phyloP scores from a whole-genome alignment of 2,888 invertebrate species.

The Chloroclysta siterata region DNA sequence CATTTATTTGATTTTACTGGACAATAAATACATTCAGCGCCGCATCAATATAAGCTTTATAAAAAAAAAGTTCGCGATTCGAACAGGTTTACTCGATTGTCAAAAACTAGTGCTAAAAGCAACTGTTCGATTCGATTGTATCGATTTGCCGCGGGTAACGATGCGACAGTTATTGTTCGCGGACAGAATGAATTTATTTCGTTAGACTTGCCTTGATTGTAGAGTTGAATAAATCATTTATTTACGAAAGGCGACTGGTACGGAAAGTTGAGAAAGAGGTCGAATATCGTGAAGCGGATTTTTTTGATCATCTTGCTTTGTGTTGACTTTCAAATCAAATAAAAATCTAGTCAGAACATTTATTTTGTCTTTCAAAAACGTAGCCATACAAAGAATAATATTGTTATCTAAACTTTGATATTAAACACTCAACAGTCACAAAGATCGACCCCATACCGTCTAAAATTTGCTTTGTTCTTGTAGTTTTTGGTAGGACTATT shows the following conservation, averaged over 20 bases:
- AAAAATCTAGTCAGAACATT: no score
- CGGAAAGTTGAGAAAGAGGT: not conserved
- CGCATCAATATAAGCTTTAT: not conserved
- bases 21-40: no score
- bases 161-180: conserved; percentile 63
- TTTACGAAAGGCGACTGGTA: conserved; percentile 5
- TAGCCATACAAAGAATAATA: no score
- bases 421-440: no score
- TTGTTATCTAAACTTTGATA: no score
- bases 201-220: conserved; percentile 40
- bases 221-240: conserved; percentile 31
- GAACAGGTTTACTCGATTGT: not conserved
- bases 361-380: no score
- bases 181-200: conserved; percentile 54
- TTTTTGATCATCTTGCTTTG: not conserved
- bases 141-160: conserved; percentile 61
- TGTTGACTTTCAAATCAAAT: not conserved
- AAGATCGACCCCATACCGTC: no score
- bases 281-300: not conserved
- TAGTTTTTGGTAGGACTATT: no score
- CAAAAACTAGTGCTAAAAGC: conserved; percentile 1
- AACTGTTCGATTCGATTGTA: conserved; percentile 35
- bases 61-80: not conserved
- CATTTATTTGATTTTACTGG: no score
- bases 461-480: no score